These are phyloP conservation scores for Anser brachyrhynchus DNA, from an alignment of 2,113 vertebrate species.

Conservation along the genomic window DNA sequence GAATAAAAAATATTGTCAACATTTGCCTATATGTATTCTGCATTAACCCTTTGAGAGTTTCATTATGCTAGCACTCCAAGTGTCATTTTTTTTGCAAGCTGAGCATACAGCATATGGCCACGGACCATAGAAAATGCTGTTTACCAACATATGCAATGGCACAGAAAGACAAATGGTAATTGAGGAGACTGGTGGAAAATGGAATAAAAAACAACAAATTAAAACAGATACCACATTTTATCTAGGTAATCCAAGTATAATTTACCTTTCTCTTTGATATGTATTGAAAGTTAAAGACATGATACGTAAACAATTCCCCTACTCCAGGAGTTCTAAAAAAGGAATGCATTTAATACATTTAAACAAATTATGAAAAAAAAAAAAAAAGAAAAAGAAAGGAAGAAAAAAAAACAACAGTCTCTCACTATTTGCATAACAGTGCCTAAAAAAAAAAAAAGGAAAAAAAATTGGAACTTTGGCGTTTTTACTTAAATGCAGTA, in stretches of 20 bases:
- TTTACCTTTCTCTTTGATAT: slow-evolving; percentile 11
- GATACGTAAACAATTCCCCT: neutral
- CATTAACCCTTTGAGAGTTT: slow-evolving; percentile 76
- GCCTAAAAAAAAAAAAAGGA: neutral
- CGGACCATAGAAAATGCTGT: slow-evolving; percentile 30
- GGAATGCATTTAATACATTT: neutral
- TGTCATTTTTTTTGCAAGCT: slow-evolving; percentile 31
- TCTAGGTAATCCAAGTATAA: slow-evolving; percentile 3
- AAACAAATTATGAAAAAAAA: slow-evolving; percentile 2
- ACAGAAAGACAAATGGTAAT: slow-evolving; percentile 51
- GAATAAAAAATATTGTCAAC: slow-evolving; percentile 84
- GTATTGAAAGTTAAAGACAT: neutral
- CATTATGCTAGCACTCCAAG: slow-evolving; percentile 56
- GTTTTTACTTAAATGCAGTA: slow-evolving; percentile 54
- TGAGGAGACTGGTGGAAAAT: slow-evolving; percentile 4
- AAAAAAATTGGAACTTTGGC: neutral
- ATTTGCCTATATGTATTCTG: slow-evolving; percentile 81
- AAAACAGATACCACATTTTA: slow-evolving; percentile 8
- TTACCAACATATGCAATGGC: slow-evolving; percentile 46
- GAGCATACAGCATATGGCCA: slow-evolving; percentile 34
- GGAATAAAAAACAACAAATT: slow-evolving; percentile 38
- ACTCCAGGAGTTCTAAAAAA: neutral
- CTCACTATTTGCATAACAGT: slow-evolving; percentile 19
- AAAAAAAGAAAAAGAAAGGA: neutral
- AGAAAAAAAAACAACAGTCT: neutral